phyloP scores from a whole-genome alignment of 2,797 vertebrate genomes.

The Borostomias antarcticus region DNA sequence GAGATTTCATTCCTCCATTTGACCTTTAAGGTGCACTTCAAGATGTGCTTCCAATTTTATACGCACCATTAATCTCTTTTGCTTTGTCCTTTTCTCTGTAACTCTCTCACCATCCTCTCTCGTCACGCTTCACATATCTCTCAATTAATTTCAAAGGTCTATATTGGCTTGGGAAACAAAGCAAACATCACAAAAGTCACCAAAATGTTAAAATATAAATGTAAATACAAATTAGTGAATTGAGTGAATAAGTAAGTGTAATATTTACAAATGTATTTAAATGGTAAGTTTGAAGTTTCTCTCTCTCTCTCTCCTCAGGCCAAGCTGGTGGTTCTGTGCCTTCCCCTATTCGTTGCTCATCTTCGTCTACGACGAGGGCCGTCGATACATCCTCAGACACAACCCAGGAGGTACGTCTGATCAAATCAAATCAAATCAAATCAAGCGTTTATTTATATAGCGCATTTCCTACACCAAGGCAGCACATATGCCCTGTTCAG shows the following conservation, averaged over 20 bases:
- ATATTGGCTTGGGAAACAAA: neutral
- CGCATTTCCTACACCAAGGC: no score
- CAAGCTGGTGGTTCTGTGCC: constrained; percentile 97
- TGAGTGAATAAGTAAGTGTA: no score
- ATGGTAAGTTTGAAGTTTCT: no score
- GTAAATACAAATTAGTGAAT: no score
- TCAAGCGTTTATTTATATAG: no score
- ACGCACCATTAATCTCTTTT: neutral
- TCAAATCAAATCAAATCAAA: no score
- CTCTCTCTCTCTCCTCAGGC: constrained; percentile 66
- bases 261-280: no score
- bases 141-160: neutral
- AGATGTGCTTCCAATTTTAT: neutral
- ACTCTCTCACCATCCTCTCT: neutral
- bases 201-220: no score
- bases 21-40: neutral
- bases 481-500: no score
- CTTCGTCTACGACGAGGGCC: constrained; percentile 93
- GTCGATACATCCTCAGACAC: constrained; percentile 92
- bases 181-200: no score
- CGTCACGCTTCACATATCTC: neutral
- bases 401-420: constrained; percentile 89
- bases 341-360: constrained; percentile 98
- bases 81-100: neutral
- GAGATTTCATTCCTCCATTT: neutral